Evolutionary conservation across 2,113 vertebrate species (phyloP).

Genomic region (Uria lomvia): DNA sequence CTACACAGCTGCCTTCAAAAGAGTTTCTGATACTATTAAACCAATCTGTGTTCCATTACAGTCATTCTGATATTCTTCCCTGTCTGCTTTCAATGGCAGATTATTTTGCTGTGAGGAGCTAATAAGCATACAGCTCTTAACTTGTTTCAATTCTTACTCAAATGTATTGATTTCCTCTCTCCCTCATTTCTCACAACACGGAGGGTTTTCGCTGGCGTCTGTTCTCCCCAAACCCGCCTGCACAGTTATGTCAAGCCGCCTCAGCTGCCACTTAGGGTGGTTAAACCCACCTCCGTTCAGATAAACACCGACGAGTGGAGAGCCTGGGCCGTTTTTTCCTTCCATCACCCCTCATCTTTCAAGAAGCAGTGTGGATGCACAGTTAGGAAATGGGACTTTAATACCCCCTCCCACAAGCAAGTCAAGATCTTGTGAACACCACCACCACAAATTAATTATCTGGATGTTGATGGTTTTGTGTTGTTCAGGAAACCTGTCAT

Average conservation of each 20-base stretch:
- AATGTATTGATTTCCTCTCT: background rate
- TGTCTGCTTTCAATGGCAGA: slow-evolving; percentile 18
- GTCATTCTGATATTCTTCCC: background rate
- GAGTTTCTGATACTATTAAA: slow-evolving; percentile 29
- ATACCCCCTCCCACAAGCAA: background rate
- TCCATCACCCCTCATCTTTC: background rate
- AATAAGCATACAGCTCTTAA: slow-evolving; percentile 50
- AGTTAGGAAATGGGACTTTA: background rate
- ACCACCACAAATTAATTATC: background rate
- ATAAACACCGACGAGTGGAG: no score
- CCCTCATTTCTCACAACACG: background rate
- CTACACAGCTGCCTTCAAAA: slow-evolving; percentile 32
- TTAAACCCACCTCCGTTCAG: background rate
- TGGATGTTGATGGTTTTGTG: background rate
- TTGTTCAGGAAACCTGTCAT: background rate
- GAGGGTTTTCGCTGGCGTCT: background rate
- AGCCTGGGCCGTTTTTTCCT: background rate
- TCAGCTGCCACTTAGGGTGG: background rate
- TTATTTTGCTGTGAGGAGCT: slow-evolving; percentile 46
- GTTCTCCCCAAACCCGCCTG: background rate
- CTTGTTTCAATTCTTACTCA: slow-evolving; percentile 41
- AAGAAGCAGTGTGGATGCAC: background rate
- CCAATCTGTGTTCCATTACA: slow-evolving; percentile 22
- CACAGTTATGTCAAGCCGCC: background rate
- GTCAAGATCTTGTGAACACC: background rate